Base-by-base conservation (phyloP, 2,113 vertebrate genomes). In the Pelecanoides urinatrix region DNA sequence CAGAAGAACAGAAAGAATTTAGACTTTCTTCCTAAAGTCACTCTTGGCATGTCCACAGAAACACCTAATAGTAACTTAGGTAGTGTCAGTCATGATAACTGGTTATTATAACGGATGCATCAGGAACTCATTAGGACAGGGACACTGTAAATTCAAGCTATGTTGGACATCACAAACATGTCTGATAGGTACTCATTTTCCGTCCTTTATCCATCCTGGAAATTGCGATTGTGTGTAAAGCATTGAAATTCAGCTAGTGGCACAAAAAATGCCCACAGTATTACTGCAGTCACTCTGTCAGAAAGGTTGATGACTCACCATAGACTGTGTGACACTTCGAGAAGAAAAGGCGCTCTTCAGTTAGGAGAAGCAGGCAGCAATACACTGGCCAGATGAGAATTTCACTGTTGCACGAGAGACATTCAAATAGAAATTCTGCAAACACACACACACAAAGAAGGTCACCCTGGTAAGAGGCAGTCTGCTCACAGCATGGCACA, bases 281-380 rank as follows among this genome's bases (percentile, higher is more conserved):
- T 71, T 55, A 44, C 40, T 72, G 47, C 44, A 87, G 47, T 30
- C 58, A 19, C 67, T 67, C 74, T 95, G 87, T 68, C 82, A 82
- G 83, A 56, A 72, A 74, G 72, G 81, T 0, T 68, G 62, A 58
- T 82, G 71, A 97, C 99, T 98, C 93, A 99, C 99, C 99, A n/a
- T 99, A 99, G 49, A 99, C 98, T 0, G 99, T 98, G 97, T 99
- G 99, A 94, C 99, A 99, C 97, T 99, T 99, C 3, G 99, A 99
- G 97, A 99, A 99, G 97, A 99, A 99, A 82, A 99, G 98, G 1
- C 97, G 97, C 55, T 99, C 99, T 86, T 99, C 98, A 12, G 98
- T 98, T 74, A 99, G 97, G 36, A 99, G 98, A 16, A 99, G 96
- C 97, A 99, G 95, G 92, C 99, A 99, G 94, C 96, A 98, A 95